These are phyloP conservation scores for Gasterosteus nipponicus DNA, from an alignment of 2,113 vertebrate species.

Conservation along the genomic window DNA sequence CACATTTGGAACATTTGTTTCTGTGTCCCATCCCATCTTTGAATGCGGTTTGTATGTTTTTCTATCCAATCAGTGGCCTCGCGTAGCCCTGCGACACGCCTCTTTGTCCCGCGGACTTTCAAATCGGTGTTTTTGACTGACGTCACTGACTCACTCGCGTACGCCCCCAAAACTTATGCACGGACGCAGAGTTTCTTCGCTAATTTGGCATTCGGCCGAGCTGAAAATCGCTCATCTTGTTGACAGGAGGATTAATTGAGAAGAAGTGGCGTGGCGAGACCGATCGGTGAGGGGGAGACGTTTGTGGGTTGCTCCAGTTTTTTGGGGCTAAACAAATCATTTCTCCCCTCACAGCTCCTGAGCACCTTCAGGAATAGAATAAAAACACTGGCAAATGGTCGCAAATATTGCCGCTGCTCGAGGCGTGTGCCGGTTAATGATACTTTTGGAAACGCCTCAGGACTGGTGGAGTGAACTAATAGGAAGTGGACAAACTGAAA, in stretches of 20 bases:
- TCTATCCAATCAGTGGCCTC: constrained; percentile 56
- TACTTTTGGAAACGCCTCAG: constrained; percentile 55
- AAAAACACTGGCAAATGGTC: constrained; percentile 64
- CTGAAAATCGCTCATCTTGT: constrained; percentile 71
- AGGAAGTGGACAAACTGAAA: constrained; percentile 62
- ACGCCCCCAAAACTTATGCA: constrained; percentile 68
- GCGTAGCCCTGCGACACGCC: not conserved
- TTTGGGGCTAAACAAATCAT: constrained; percentile 51
- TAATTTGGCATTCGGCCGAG: constrained; percentile 58
- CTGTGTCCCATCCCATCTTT: not conserved
- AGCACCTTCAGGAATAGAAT: constrained; percentile 67
- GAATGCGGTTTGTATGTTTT: constrained; percentile 1
- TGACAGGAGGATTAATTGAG: constrained; percentile 79
- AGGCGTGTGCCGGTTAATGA: constrained; percentile 65
- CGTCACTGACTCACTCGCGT: constrained; percentile 31
- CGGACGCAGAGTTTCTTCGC: constrained; percentile 35
- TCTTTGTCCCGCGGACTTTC: constrained; percentile 7
- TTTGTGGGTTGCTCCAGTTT: constrained; percentile 49
- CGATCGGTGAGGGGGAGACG: constrained; percentile 49
- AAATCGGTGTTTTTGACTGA: constrained; percentile 58
- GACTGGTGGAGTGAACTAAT: constrained; percentile 48
- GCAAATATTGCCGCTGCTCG: constrained; percentile 69
- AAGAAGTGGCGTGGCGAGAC: constrained; percentile 67
- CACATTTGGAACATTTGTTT: not conserved
- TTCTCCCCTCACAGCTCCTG: constrained; percentile 50